Evolutionary conservation across 2,113 vertebrate genomes (phyloP), one percentile per base, ranked within the genome.

Genomic region (Bufo gargarizans): DNA sequence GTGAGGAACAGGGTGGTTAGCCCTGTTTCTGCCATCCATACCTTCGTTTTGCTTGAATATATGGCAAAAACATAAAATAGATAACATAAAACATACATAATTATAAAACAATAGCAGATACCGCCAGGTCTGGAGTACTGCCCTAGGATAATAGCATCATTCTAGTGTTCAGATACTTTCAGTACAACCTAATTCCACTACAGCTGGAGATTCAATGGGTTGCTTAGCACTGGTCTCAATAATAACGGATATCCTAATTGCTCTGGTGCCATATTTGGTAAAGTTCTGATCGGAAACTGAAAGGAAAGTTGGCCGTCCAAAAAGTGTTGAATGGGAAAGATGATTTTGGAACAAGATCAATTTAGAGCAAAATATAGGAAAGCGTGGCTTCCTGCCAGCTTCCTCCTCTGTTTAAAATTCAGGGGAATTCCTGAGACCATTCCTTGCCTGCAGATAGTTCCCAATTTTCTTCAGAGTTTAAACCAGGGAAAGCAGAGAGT

Each of bases 401-500:
- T 85, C 84, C 84, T 85, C 55, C 33, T 43, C 83, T 76, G 55
- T 47, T 76, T 61, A 77, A 77, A 49, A 85, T 85, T 85, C 71
- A 61, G 71, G 69, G 71, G 84, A 77, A 86, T 86, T 86, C 84
- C 84, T 76, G 19, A 85, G 76, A 76, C 56, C 69, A 85, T 47
- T 85, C 56, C 56, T 77, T n/a, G 55, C 55, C 50, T 59, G 13
- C 58, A 53, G 19, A 74, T 58, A 20, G 9, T 86, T 59, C 72
- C 71, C 71, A 9, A 59, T 59, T 59, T 76, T 85, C n/a, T 76
- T 77, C 33, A 5, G 19, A 45, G 16, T 77, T 5, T 49, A 74
- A 58, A 59, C 56, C 13, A 85, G 16, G 55, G 56, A 76, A 77
- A 59, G 56, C 20, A 49, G 4, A 72, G 13, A 58, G 22, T 22